These are phyloP conservation scores for Pao palembangensis DNA, from an alignment of 2,113 vertebrate genomes.

Conservation along the genomic window DNA sequence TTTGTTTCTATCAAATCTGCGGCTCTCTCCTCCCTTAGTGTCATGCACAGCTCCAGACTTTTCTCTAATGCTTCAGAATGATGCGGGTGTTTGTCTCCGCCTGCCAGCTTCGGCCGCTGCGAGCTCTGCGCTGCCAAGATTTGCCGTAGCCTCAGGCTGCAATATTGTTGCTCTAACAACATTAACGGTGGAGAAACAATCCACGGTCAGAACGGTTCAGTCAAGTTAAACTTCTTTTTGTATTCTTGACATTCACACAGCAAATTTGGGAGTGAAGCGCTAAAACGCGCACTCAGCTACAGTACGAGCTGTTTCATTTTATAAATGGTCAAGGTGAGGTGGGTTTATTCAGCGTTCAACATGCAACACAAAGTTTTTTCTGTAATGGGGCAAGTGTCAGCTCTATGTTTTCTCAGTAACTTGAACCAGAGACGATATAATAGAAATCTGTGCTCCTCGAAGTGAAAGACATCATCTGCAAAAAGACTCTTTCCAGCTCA, in stretches of 20 bases:
- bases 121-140: conserved; percentile 13
- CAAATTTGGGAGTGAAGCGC: neutral
- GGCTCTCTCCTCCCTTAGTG: no score
- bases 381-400: neutral
- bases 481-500: no score
- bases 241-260: neutral
- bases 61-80: neutral
- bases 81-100: conserved; percentile 7
- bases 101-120: neutral
- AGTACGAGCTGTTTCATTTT: no score
- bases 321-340: neutral
- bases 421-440: neutral
- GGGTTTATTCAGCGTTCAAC: neutral
- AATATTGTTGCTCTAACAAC: conserved; percentile 1
- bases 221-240: conserved; percentile 5
- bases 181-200: no score
- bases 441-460: neutral
- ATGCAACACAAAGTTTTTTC: neutral
- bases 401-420: neutral
- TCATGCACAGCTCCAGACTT: no score
- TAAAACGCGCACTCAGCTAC: neutral
- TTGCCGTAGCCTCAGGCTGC: conserved; percentile 7
- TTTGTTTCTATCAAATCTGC: no score
- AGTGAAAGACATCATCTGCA: no score
- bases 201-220: no score